These are phyloP conservation scores for Podocnemis expansa DNA, from an alignment of 2,113 vertebrate genomes.

Conservation along the genomic window DNA sequence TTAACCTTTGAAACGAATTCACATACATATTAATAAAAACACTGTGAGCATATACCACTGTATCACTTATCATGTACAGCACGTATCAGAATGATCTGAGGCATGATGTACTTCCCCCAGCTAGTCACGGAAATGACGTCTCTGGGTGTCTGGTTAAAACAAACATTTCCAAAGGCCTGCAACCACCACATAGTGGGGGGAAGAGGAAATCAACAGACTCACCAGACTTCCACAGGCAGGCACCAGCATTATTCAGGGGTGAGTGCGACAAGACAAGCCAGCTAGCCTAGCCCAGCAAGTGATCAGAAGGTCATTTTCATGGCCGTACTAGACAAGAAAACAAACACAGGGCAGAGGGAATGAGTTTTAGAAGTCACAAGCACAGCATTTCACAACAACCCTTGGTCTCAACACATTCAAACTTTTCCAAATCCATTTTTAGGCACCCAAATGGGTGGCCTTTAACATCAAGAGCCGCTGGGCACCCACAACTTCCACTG, in stretches of 20 bases:
- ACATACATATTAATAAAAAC: not conserved
- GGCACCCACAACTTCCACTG: not conserved
- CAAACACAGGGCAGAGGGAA: not conserved
- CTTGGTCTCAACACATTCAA: not conserved
- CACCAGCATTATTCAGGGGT: accelerated
- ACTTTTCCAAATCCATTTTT: not conserved
- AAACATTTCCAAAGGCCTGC: not conserved
- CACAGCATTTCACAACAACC: not conserved
- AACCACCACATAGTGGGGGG: not conserved
- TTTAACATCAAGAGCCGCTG: not conserved
- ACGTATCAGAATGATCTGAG: not conserved
- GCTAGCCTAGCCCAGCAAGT: not conserved
- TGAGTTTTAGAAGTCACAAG: not conserved
- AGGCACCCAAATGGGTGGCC: accelerated
- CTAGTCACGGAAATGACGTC: not conserved
- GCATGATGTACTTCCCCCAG: not conserved
- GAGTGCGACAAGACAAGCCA: not conserved
- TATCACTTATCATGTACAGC: not conserved
- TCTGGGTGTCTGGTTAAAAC: not conserved
- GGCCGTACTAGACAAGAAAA: not conserved
- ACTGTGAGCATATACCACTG: not conserved
- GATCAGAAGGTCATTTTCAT: not conserved
- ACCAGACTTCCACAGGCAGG: not conserved
- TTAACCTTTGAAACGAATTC: not conserved
- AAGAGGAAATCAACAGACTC: not conserved